These are phyloP conservation scores for Pygathrix nemaeus DNA, from an alignment of 2,113 vertebrate species.

Conservation along the genomic window DNA sequence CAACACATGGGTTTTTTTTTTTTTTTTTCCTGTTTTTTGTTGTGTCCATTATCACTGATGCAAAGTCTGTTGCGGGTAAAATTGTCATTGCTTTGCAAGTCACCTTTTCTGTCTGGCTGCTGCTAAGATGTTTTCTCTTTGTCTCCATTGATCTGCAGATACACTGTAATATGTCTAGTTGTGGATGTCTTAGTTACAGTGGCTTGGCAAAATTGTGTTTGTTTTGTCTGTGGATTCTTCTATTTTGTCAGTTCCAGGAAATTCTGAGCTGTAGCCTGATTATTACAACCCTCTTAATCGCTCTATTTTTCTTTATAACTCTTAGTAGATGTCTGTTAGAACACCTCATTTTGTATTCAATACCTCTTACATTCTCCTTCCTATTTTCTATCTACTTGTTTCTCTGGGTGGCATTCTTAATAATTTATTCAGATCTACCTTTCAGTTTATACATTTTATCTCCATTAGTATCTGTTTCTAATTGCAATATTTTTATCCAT, in stretches of 20 bases:
- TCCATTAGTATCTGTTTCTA: neutral
- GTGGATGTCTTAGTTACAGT: neutral
- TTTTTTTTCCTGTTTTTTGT: neutral
- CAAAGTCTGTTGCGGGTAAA: neutral
- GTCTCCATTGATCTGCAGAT: neutral
- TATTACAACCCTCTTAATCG: neutral
- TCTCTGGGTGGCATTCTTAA: neutral
- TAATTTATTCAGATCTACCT: neutral
- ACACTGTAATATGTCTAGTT: neutral
- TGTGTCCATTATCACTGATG: neutral
- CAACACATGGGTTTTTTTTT: neutral
- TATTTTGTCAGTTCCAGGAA: conserved; percentile 15
- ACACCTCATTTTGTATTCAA: neutral
- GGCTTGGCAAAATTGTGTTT: neutral
- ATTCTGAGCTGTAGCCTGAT: neutral
- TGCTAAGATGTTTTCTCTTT: neutral
- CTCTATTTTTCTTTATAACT: neutral
- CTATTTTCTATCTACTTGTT: neutral
- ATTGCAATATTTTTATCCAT: neutral
- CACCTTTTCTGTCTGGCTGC: neutral
- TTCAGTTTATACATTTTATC: neutral
- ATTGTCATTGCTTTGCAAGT: neutral
- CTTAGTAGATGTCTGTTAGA: neutral
- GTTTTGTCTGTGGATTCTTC: neutral
- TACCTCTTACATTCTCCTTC: neutral